Evolutionary conservation across 2,113 vertebrate species (phyloP).

Genomic region (Chaetodon auriga): DNA sequence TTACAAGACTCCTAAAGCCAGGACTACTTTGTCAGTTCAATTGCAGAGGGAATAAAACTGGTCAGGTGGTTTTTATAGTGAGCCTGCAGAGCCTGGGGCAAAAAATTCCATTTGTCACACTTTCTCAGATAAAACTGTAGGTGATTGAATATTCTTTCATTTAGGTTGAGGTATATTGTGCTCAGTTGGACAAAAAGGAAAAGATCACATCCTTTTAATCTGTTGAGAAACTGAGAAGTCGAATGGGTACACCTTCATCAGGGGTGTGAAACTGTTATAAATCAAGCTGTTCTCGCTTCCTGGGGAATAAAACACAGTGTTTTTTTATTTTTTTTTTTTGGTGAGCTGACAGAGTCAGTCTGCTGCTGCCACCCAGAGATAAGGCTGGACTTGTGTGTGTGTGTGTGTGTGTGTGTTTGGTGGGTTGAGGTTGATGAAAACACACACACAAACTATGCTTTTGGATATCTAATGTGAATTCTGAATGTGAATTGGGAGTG

Average conservation of each 20-base stretch:
- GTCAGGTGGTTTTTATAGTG: conserved; percentile 11
- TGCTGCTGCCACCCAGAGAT: conserved; percentile 62
- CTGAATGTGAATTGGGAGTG: conserved; percentile 48
- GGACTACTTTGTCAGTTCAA: conserved; percentile 4
- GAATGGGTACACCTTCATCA: conserved; percentile 48
- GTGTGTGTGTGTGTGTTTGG: conserved; percentile 19
- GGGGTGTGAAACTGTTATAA: conserved; percentile 53
- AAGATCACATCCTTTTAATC: conserved; percentile 62
- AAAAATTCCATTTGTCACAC: conserved; percentile 56
- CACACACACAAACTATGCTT: conserved; percentile 1
- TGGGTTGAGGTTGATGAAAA: background rate
- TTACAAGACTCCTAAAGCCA: conserved; percentile 21
- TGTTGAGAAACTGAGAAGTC: conserved; percentile 53
- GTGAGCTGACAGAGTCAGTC: conserved; percentile 31
- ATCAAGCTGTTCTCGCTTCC: conserved; percentile 44
- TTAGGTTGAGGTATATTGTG: conserved; percentile 34
- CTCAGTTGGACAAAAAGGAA: conserved; percentile 37
- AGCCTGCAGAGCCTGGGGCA: background rate
- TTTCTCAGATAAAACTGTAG: conserved; percentile 48
- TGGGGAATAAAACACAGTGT: conserved; percentile 44
- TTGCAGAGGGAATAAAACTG: conserved; percentile 19
- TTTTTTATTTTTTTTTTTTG: conserved; percentile 12
- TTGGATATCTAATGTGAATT: conserved; percentile 55
- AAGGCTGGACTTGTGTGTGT: conserved; percentile 48
- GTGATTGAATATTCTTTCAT: conserved; percentile 64